Evolutionary conservation across 2,797 vertebrate species (phyloP), one percentile per base, ranked within the genome.

Genomic region (Percopsis omiscomaycus): DNA sequence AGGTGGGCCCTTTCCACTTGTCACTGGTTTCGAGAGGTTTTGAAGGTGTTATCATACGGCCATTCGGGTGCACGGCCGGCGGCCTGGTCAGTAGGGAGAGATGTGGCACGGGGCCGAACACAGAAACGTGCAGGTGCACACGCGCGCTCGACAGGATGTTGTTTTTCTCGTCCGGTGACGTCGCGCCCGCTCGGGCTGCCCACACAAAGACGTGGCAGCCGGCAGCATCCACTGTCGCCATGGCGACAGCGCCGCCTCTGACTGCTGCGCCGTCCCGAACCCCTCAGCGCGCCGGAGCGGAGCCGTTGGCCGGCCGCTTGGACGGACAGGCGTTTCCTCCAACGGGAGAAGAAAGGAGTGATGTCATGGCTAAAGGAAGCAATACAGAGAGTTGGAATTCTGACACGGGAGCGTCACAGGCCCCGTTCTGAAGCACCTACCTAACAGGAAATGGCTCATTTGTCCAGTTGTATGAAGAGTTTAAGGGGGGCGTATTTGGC

Each of bases 221-320:
- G 83, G 84, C 85, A 82, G 89, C 86, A 90, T 91, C 89, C 79
- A 77, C 74, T 83, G 87, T 92, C 81, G 48, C 86, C 89, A 92
- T 89, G 84, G 88, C 67, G 73, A 91, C 88, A 74, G 77, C 74
- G 27, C 75, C 75, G 83, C 85, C 83, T 78, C 81, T 66, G 54
- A 61, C 74, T 55, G 63, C n/a, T 71, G 61, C 49, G 61, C 61
- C 54, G 1, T 54, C 0, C 42, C 58, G 4, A 5, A 72, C 57
- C 28, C 68, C 64, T 29, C 60, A 3, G 46, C 22, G 27, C 10
- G 14, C 63, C 49, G 45, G 44, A n/a, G 28, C 9, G 30, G 58
- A 2, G 50, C 48, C 45, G 69, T 77, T 84, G 78, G 82, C 58
- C 58, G 14, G 45, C 1, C 55, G 1, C 22, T 15, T 10, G 3